Conservation (phyloP, 2,797 vertebrate species). For the Etheostoma perlongum region DNA sequence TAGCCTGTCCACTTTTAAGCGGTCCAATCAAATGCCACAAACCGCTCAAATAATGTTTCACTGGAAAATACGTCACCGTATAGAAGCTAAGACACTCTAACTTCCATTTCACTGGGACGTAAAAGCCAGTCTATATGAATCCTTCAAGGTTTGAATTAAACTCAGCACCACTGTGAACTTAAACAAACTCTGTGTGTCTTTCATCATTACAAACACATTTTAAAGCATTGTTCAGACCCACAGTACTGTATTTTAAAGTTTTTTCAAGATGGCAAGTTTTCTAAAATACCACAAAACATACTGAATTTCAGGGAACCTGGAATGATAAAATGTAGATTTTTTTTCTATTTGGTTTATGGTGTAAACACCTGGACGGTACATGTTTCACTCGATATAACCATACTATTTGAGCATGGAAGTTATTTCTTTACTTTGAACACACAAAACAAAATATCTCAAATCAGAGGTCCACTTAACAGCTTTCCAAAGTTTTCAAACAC, state of each 20-base stretch:
- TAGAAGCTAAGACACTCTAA: too few relatives aligned
- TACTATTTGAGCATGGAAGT: background rate
- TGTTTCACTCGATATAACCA: background rate
- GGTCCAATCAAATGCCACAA: too few relatives aligned
- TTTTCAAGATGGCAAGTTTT: background rate
- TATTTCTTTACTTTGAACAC: constrained; percentile 3
- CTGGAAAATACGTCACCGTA: too few relatives aligned
- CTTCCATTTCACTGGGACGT: too few relatives aligned
- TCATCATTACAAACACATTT: constrained; percentile 5
- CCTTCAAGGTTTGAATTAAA: background rate
- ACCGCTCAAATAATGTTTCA: too few relatives aligned
- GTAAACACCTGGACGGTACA: constrained; percentile 10
- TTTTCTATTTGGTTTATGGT: constrained; percentile 1
- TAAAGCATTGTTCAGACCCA: constrained; percentile 3
- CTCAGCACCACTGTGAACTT: background rate
- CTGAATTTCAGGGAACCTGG: background rate
- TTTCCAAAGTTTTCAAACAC: constrained; percentile 4
- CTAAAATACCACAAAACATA: background rate
- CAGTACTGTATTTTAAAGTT: background rate
- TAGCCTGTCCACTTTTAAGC: too few relatives aligned
- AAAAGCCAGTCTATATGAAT: background rate
- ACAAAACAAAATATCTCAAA: background rate
- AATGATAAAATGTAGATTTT: background rate
- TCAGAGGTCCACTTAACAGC: background rate
- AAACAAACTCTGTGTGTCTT: background rate